Conservation (phyloP, 2,797 vertebrate species). For the Denticeps clupeoides region DNA sequence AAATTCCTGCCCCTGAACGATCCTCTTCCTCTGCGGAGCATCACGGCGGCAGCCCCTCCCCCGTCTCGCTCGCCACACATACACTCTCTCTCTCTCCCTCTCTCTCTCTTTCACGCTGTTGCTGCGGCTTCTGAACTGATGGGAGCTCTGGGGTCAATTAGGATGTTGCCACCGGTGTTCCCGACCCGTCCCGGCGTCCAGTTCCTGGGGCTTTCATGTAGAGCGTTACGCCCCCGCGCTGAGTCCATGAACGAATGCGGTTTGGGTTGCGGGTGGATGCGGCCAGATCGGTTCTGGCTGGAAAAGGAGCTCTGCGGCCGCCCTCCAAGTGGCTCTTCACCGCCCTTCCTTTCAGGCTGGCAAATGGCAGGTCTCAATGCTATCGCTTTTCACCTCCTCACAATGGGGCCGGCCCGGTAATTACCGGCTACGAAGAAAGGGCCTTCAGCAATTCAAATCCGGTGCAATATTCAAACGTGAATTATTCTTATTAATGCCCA, state of each 20-base stretch:
- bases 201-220: too few species aligned
- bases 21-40: constrained; percentile 35
- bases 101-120: not conserved
- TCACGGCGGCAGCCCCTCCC: too few species aligned
- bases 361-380: constrained; percentile 68
- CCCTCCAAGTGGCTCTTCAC: constrained; percentile 35
- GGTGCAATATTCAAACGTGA: constrained; percentile 90
- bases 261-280: not conserved
- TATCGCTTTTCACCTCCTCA: constrained; percentile 76
- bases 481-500: too few species aligned
- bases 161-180: constrained; percentile 1
- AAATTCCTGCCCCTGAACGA: constrained; percentile 42
- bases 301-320: constrained; percentile 16
- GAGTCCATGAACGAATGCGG: too few species aligned
- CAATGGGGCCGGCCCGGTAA: constrained; percentile 71
- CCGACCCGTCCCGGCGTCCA: not conserved
- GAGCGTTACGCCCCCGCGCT: too few species aligned
- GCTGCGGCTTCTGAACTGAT: not conserved
- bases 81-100: constrained; percentile 2
- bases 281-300: not conserved
- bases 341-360: constrained; percentile 51
- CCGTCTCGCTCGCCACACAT: too few species aligned
- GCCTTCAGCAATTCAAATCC: constrained; percentile 85
- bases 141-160: not conserved
- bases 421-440: constrained; percentile 80